Base-by-base conservation (phyloP, 2,888 invertebrate genomes). In the Junonia oenone region DNA sequence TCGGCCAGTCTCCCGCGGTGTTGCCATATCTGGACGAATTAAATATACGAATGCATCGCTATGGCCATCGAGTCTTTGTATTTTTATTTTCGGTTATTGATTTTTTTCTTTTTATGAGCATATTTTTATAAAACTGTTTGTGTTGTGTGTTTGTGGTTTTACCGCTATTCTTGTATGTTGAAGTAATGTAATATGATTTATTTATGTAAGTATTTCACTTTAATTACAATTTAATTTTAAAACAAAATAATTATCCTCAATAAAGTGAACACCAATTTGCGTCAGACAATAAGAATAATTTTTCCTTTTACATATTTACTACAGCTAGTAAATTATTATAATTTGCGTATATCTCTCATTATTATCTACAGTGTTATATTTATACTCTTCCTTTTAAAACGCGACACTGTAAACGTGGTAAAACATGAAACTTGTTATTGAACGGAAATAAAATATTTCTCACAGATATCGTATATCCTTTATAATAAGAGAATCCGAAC, bases 1-100 rank as follows among this genome's bases (percentile, higher is more conserved):
- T 81, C 71, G 82, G 80, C 74, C 76, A 76, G 75, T 74, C 81
- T 74, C 79, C 81, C 76, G 73, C 77, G 73, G 81, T 74, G 82
- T 76, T 76, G 73, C 84, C 81, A 78, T 81, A 78, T 81, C 73
- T 68, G 74, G 76, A 62, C 40, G 51, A 63, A 54, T 50, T 58
- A 65, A 64, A 68, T 72, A 72, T 69, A 56, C 47, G 38, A 47
- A 37, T 47, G 37, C 57, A 47, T 51, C 52, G 61, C 57, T 29
- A 45, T 55, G 56, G 56, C 38, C 51, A 14, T 19, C 15, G 37
- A 13, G 27, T 13, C 26, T 40, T 35, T 46, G 35, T 56, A 31
- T 52, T 47, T 40, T 27, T 45, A 26, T 45, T 22, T 14, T 33
- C 13, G 6, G 14, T 14, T 6, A 33, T 37, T 6, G 13, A 26